Conservation (phyloP, 1,140 invertebrate species). For the Cylas formicarius region DNA sequence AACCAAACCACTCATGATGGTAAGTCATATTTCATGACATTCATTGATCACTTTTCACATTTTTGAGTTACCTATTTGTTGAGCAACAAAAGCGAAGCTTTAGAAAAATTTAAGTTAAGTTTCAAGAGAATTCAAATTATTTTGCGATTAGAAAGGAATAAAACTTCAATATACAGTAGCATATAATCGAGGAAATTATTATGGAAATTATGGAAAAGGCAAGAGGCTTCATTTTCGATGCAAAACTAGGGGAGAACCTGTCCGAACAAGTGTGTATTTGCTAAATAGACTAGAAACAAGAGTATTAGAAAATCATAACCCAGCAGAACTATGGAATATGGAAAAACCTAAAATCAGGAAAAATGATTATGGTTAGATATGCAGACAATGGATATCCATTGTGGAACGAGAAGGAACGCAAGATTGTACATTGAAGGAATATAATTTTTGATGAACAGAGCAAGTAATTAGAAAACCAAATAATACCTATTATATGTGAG, state of each 20-base stretch:
- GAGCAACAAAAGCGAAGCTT: slow-evolving; percentile 33
- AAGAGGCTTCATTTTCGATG: slow-evolving; percentile 36
- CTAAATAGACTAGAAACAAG: slow-evolving; percentile 37
- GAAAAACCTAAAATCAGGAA: slow-evolving; percentile 19
- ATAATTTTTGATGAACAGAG: slow-evolving; percentile 33
- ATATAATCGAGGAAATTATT: slow-evolving; percentile 42
- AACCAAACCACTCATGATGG: slow-evolving; percentile 32
- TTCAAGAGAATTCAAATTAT: slow-evolving; percentile 24
- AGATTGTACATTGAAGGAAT: slow-evolving; percentile 30
- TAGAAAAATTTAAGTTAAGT: slow-evolving; percentile 29
- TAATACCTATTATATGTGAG: too few species aligned
- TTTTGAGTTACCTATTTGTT: slow-evolving; percentile 36
- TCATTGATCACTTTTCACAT: slow-evolving; percentile 41
- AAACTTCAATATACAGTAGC: slow-evolving; percentile 20
- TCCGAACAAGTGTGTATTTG: too few species aligned
- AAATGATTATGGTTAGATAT: slow-evolving; percentile 24
- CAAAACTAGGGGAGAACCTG: too few species aligned
- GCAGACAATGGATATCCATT: slow-evolving; percentile 23
- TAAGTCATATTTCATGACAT: slow-evolving; percentile 39
- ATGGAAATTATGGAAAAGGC: slow-evolving; percentile 39
- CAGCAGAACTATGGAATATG: slow-evolving; percentile 24
- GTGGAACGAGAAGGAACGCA: slow-evolving; percentile 26
- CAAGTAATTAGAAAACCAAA: too few species aligned
- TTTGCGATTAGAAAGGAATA: slow-evolving; percentile 30
- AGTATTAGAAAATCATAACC: slow-evolving; percentile 13